Evolutionary conservation across 2,797 vertebrate species (phyloP), one percentile per base, ranked within the genome.

Genomic region (Thalassophryne amazonica): DNA sequence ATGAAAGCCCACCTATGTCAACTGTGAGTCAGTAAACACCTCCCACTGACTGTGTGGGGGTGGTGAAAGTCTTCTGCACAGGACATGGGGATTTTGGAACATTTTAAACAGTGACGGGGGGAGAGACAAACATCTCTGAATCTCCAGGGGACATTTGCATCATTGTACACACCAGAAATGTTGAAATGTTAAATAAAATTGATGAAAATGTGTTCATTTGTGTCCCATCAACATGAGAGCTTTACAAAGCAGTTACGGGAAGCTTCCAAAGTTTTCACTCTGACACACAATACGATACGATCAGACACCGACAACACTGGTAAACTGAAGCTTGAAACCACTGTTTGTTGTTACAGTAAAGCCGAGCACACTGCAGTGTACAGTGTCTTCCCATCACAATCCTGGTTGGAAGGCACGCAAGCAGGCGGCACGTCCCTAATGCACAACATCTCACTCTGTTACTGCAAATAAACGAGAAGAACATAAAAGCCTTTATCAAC

Each of bases 31-130:
- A 52, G 55, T 68, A 33, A 72, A 76, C 39, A 46, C 41, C 22
- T 41, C 75, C 77, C 67, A 78, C 80, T 67, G 42, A 51, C 13
- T 57, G 17, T 42, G 74, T 32, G 73, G 60, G 53, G 71, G 71
- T 69, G 70, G 65, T 52, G 60, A 66, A 67, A 76, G 62, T 66
- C 45, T 41, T 42, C 35, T 24, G n/a, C 61, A 15, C 27, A 45
- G 60, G 43, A 48, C 45, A 63, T 36, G 19, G 60, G 49, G 20
- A 2, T 48, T 58, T 64, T 76, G 33, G 11, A 46, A 58, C 22
- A 51, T 20, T 7, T 19, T 4, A 4, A 6, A 35, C 13, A 46
- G 42, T 54, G 25, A 73, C 46, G 51, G 32, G 17, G 43, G 58
- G 29, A n/a, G n/a, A n/a, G n/a, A n/a, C n/a, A n/a, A 41, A 36